These are phyloP conservation scores for Agrypnia vestita DNA, from an alignment of 1,140 invertebrate genomes.

Conservation along the genomic window DNA sequence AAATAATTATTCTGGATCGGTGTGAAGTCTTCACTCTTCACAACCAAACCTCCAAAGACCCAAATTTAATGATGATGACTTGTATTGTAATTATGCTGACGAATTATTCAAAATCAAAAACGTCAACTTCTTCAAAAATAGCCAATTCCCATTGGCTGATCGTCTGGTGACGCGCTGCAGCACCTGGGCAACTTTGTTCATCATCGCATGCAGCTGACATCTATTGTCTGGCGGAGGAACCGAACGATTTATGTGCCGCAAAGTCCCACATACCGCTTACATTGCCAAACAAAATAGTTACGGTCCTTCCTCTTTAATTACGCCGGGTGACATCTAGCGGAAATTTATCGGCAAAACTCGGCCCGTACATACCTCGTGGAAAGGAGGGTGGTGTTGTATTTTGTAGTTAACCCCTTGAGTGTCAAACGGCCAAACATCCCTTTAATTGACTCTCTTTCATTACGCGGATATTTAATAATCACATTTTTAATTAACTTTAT, in stretches of 20 bases:
- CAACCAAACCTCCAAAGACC: too few species aligned
- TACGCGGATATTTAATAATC: too few species aligned
- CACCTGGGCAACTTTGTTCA: neutral
- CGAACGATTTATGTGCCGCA: constrained; percentile 7
- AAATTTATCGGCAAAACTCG: constrained; percentile 60
- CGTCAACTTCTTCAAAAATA: too few species aligned
- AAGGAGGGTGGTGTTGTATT: neutral
- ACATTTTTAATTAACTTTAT: too few species aligned
- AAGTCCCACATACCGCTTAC: constrained; percentile 28
- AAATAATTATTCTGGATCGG: too few species aligned
- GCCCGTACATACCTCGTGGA: neutral
- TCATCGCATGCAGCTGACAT: constrained; percentile 23
- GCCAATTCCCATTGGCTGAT: neutral
- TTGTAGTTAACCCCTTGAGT: neutral
- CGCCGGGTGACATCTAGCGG: constrained; percentile 56
- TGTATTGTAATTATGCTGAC: too few species aligned
- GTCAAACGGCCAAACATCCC: too few species aligned
- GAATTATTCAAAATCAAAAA: too few species aligned
- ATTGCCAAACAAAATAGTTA: constrained; percentile 40
- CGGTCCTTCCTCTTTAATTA: constrained; percentile 58
- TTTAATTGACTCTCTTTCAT: too few species aligned
- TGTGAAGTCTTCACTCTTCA: too few species aligned
- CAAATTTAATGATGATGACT: too few species aligned
- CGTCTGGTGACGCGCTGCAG: neutral
- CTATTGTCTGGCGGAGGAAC: constrained; percentile 24